Evolutionary conservation across 2,888 invertebrate species (phyloP), one percentile per base, ranked within the genome.

Genomic region (Mimumesa dahlbomi): DNA sequence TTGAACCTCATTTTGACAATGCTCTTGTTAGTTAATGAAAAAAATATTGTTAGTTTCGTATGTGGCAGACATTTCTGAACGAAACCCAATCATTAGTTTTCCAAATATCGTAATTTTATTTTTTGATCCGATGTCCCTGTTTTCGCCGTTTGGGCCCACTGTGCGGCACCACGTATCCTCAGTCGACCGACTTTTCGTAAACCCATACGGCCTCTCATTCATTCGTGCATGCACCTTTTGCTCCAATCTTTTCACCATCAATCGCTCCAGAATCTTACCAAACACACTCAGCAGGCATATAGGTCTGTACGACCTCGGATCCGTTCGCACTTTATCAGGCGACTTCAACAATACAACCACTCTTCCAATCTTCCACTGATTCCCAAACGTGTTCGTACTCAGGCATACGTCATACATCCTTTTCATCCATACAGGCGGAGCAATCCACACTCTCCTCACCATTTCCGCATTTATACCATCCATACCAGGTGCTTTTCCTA

Each of bases 271-370:
- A 13, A 58, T n/a, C n/a, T 48, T 58, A 0, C 40, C 58, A 1
- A 49, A 0, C 2, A 16, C 21, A 2, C 49, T 13, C 2, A 58
- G 25, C 19, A 58, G 11, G 9, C 40, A 49, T 1, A 58, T 58
- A 6, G 58, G 49, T 11, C 58, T 58, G 4, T 49, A 58, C 13
- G 64, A 64, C 1, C 0, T 5, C n/a, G n/a, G n/a, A n/a, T n/a
- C n/a, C n/a, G n/a, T n/a, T n/a, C n/a, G n/a, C n/a, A n/a, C n/a
- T n/a, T n/a, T n/a, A n/a, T n/a, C n/a, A n/a, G 5, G n/a, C 1
- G 38, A 46, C 18, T 57, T 57, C 1, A 57, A 7, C n/a, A 57
- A 11, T 11, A 46, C 38, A 1, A 46, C 22, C 22, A 57, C 14
- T 0, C 25, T 11, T 0, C 43, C 57, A 1, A 1, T 9, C 38